Base-by-base conservation (phyloP, 2,888 invertebrate genomes). In the Thymelicus lineola region DNA sequence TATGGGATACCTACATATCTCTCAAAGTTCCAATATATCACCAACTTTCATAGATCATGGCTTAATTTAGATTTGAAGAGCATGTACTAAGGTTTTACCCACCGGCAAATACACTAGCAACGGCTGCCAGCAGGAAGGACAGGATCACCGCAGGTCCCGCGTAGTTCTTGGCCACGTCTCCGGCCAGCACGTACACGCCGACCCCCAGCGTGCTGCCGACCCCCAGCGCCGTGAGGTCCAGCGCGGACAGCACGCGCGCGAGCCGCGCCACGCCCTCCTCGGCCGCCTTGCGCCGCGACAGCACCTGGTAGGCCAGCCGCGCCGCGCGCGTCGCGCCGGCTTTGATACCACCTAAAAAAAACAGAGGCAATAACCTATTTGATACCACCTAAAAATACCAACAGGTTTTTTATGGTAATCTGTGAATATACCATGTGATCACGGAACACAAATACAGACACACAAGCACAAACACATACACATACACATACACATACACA, bases 41-140 rank as follows among this genome's bases (percentile, higher is more conserved):
- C n/a, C n/a, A n/a, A n/a, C n/a, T n/a, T n/a, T n/a, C 20, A 20
- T 20, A 28, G 28, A 28, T 28, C 28, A 28, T 28, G 28, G 28
- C 0, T 28, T 28, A 28, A 28, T 28, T 28, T 28, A n/a, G n/a
- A n/a, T n/a, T n/a, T n/a, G n/a, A n/a, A n/a, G n/a, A n/a, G n/a
- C n/a, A n/a, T n/a, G n/a, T 28, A 28, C 28, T 5, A 28, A 28
- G 28, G 28, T 17, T 46, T 4, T 50, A 81, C 88, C 86, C 81
- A 97, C 97, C 98, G 79, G 98, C 98, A 84, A 98, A 96, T 64
- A 98, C 95, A 14, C 98, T 98, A n/a, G 98, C 98, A 7, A 98
- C 87, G 0, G 98, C 98, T 0, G 98, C 98, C 66, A 98, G 94
- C n/a, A 98, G 90, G 82, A 98, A 98, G 1, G 97, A 97, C 20